Base-by-base conservation (phyloP, 1,140 invertebrate genomes). In the Eciton burchellii region DNA sequence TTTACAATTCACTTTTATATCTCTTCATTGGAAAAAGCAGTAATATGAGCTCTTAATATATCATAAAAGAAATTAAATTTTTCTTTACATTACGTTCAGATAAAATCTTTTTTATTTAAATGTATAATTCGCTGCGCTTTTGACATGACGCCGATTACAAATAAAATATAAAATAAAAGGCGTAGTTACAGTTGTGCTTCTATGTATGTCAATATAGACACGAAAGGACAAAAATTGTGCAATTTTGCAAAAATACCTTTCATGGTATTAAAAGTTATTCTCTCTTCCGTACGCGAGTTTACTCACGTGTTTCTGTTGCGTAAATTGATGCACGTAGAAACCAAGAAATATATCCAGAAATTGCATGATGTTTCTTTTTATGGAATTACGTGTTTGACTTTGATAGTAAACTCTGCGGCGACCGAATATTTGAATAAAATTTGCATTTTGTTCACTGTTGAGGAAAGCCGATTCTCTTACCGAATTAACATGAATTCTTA, bases 341-440 rank as follows among this genome's bases (percentile, higher is more conserved):
- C 26, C 16, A 24, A 54, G 21, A 54, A 77, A 68, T 77, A 77
- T 77, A 77, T 77, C 35, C 74, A 43, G 29, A 77, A 62, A 60
- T 47, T 60, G 57, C 3, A 14, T 65, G 52, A 77, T 14, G 43
- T 77, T 43, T 52, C 11, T 16, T 77, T 70, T 65, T 62, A 19
- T 14, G 41, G 4, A 14, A 71, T 8, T 71, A 49, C 8, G 29
- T 81, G 19, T 35, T 35, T 35, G 83, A 85, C 52, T 83, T 77
- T 43, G 49, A 8, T 35, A 43, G 43, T 63, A 66, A 66, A 68
- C 47, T 59, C 19, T n/a, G 3, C n/a, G 21, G 24, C n/a, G 43
- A 21, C 26, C 12, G 26, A 59, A 41, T 24, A 76, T 85, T 85
- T 84, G 84, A 83, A 83, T 85, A 79, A 63, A 49, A 79, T 71